phyloP scores from a whole-genome alignment of 2,113 vertebrate species.

The Arvicanthis niloticus region DNA sequence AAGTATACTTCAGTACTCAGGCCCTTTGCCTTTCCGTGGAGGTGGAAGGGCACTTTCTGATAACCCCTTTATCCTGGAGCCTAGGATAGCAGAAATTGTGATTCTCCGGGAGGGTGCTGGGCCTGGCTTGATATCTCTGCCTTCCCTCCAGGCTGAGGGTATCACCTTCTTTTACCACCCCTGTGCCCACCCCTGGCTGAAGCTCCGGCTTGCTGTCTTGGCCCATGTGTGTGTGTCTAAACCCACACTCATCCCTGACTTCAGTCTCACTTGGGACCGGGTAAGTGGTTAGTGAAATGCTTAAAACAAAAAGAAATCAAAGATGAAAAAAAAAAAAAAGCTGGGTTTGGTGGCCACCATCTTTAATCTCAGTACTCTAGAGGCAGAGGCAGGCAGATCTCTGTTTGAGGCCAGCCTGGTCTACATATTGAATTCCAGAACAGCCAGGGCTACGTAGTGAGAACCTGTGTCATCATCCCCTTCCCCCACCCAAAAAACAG shows the following conservation, averaged over 20 bases:
- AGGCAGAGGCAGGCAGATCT: background rate
- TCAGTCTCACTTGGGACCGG: conserved; percentile 83
- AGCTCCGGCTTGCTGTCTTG: conserved; percentile 82
- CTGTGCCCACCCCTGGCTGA: conserved; percentile 85
- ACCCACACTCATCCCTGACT: conserved; percentile 86
- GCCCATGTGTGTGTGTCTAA: conserved; percentile 84
- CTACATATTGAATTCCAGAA: background rate
- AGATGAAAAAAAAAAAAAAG: background rate
- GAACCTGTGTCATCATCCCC: background rate
- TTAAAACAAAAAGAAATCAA: background rate
- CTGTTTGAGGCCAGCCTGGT: background rate
- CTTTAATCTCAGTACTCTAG: background rate
- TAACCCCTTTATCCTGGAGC: background rate
- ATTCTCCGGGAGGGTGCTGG: background rate
- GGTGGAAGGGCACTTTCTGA: background rate
- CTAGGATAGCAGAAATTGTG: background rate
- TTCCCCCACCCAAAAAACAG: background rate
- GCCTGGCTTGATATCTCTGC: background rate
- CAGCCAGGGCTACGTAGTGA: background rate
- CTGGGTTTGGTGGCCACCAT: background rate
- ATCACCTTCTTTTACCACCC: conserved; percentile 89
- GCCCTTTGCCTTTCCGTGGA: background rate
- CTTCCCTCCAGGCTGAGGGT: conserved; percentile 84
- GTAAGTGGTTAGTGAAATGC: conserved; percentile 82
- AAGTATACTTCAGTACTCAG: background rate